These are phyloP conservation scores for Psephotus haematonotus DNA, from an alignment of 2,113 vertebrate species.

Conservation along the genomic window DNA sequence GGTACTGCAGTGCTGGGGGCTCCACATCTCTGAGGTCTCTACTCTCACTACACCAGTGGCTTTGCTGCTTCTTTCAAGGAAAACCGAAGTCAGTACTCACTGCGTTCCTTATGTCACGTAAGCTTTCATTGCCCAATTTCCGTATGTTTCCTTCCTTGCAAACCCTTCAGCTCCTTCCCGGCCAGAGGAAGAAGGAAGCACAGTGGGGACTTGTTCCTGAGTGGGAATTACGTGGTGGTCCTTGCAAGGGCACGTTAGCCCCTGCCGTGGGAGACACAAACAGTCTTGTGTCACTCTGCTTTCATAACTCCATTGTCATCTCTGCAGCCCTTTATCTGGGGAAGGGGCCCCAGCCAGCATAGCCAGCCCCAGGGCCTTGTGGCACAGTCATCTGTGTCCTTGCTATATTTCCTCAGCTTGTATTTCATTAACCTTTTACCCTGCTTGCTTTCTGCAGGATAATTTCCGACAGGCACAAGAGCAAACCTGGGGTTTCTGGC, in stretches of 20 bases:
- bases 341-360: not conserved
- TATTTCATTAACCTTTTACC: slow-evolving; percentile 37
- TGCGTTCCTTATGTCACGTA: fast-evolving
- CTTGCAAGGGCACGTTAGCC: fast-evolving
- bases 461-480: not conserved
- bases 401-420: slow-evolving; percentile 21
- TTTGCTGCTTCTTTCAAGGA: not conserved
- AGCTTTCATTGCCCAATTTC: not conserved
- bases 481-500: fast-evolving
- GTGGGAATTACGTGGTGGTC: not conserved
- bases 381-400: not conserved
- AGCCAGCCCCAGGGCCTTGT: not conserved
- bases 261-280: fast-evolving
- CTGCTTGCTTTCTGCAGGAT: not conserved
- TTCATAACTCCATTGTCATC: not conserved
- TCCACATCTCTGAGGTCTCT: not conserved
- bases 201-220: fast-evolving
- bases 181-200: not conserved
- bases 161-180: not conserved
- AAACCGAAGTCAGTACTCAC: not conserved
- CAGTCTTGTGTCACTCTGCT: not conserved
- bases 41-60: not conserved
- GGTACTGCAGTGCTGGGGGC: fast-evolving
- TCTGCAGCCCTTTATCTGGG: not conserved
- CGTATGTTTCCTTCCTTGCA: not conserved